Base-by-base conservation (phyloP, 2,113 vertebrate genomes). In the Thunnus maccoyii region DNA sequence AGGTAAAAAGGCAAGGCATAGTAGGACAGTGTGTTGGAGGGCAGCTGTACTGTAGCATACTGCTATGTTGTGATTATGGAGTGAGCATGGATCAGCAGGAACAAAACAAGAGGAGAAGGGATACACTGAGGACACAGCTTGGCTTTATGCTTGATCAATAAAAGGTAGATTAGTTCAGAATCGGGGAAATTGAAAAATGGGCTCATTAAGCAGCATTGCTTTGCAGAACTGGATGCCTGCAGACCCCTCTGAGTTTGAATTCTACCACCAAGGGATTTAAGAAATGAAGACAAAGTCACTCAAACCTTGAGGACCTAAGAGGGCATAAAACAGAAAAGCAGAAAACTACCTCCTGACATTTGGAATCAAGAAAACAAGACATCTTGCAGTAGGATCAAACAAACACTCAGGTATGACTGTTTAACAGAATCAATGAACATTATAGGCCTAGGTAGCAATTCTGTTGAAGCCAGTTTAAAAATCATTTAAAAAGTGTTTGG, bases 391-490 rank as follows among this genome's bases (percentile, higher is more conserved):
- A 64, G 65, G 78, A 89, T 51, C 72, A 18, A 6, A 67, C 46
- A 77, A 83, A 80, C 64, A 64, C 36, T 67, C 81, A 86, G 91
- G 92, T 94, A 89, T 71, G 92, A n/a, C 55, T 41, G 54, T 20
- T 67, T 11, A 69, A 80, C 63, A 72, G 10, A 77, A 63, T 30
- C 47, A 41, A 9, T 41, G 6, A 8, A 41, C 6, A 41, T 6
- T 41, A 41, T 9, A 41, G 36, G 36, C 36, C 36, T 41, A 51
- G 51, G 22, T 20, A 20, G 32, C 14, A n/a, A 48, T 41, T 63
- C 12, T 41, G 46, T 7, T 64, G 47, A 67, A 65, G 27, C 47
- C 47, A 68, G 20, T 41, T 41, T 30, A 30, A 41, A 41, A 41
- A 52, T 50, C 0, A 41, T 79, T 14, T 4, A 48, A 52, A 74